Conservation (phyloP, 30 jellyfish, hydroid and myxozoan genomes). For the Calvadosia cruxmelitensis region DNA sequence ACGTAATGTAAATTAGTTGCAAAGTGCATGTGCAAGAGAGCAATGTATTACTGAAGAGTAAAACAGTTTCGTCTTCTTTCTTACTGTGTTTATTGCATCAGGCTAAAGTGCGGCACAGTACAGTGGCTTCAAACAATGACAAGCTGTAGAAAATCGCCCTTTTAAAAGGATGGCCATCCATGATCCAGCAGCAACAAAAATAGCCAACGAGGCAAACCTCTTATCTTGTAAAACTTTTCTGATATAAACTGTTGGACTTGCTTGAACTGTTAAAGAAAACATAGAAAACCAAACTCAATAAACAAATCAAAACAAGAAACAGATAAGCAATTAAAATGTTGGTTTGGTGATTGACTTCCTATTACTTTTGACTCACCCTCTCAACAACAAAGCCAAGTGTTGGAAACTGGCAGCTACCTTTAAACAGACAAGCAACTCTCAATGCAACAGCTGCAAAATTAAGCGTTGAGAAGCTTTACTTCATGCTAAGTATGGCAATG, state of each 20-base stretch:
- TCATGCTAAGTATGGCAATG: neutral
- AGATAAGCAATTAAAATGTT: neutral
- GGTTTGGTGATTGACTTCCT: too few species aligned
- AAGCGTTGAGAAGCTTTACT: neutral
- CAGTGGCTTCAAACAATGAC: too few species aligned
- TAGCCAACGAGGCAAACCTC: constrained; percentile 38
- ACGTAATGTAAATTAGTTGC: too few species aligned
- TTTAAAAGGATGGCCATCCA: too few species aligned
- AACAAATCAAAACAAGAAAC: neutral
- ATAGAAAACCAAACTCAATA: neutral
- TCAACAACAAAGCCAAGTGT: constrained; percentile 94
- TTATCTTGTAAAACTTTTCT: constrained; percentile 68
- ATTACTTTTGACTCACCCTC: constrained; percentile 70
- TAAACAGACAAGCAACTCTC: neutral
- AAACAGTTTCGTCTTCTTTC: too few species aligned
- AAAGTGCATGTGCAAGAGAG: too few species aligned
- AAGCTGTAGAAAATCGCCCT: too few species aligned
- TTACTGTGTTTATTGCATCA: too few species aligned
- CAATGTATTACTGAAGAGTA: too few species aligned
- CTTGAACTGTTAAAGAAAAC: constrained; percentile 31
- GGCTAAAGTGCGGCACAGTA: too few species aligned
- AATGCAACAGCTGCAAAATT: neutral
- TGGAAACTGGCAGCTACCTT: constrained; percentile 96
- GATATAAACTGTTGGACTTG: constrained; percentile 78
- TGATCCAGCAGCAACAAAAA: too few species aligned